Evolutionary conservation across 2,888 invertebrate species (phyloP).

Genomic region (Eupsilia transversa): DNA sequence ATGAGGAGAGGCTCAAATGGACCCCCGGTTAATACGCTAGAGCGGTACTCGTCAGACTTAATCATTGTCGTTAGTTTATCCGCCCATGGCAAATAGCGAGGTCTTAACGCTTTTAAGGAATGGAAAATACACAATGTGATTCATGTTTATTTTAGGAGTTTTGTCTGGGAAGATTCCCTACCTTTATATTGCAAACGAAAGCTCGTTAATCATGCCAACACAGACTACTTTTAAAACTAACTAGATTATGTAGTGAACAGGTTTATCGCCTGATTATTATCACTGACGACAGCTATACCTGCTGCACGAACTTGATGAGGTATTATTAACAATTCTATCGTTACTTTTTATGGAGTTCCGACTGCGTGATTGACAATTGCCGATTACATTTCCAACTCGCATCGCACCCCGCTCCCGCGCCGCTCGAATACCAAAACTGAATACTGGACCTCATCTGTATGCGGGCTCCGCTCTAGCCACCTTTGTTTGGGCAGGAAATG

Average conservation of each 20-base stretch:
- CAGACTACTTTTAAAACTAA: background rate
- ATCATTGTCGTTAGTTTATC: slow-evolving; percentile 56
- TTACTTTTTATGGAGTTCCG: slow-evolving; percentile 84
- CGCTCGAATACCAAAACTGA: slow-evolving; percentile 82
- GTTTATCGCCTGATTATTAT: slow-evolving; percentile 12
- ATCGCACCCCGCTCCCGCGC: slow-evolving; percentile 76
- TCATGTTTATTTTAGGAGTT: background rate
- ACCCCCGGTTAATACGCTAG: slow-evolving; percentile 53
- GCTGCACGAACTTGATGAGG: slow-evolving; percentile 20
- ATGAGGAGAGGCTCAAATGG: slow-evolving; percentile 78
- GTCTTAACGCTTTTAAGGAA: slow-evolving; percentile 41
- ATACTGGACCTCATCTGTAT: slow-evolving; percentile 82
- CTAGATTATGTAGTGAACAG: background rate
- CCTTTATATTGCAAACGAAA: background rate
- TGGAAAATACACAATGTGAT: background rate
- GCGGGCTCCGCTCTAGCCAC: slow-evolving; percentile 82
- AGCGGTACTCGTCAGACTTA: slow-evolving; percentile 34
- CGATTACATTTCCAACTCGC: slow-evolving; percentile 85
- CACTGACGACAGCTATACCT: slow-evolving; percentile 8
- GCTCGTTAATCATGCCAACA: background rate
- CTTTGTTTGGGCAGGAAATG: slow-evolving; percentile 90
- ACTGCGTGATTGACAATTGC: slow-evolving; percentile 85
- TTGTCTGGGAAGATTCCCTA: background rate
- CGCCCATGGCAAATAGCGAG: slow-evolving; percentile 34
- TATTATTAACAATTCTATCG: slow-evolving; percentile 69